Evolutionary conservation across 92 coral and sea anemone species (phyloP).

Genomic region (Palythoa heliodiscus): DNA sequence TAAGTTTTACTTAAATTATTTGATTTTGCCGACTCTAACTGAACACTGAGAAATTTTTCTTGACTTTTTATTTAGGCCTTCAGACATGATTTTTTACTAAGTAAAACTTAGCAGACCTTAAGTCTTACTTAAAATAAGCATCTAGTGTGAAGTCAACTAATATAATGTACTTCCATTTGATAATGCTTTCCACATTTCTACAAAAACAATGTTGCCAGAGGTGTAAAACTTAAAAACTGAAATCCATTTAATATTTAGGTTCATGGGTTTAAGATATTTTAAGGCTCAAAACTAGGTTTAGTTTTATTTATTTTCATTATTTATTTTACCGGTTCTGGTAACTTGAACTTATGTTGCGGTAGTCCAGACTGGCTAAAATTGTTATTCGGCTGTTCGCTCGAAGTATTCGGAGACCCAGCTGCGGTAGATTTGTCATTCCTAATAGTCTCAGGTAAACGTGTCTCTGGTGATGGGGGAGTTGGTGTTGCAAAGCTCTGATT

Average conservation of each 20-base stretch:
- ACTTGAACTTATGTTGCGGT: slow-evolving; percentile 42
- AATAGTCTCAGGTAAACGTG: slow-evolving; percentile 37
- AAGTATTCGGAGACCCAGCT: slow-evolving; percentile 20
- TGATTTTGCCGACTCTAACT: no score
- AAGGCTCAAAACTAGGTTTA: background rate
- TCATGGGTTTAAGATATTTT: background rate
- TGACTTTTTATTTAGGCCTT: no score
- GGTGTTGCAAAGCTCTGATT: slow-evolving; percentile 46
- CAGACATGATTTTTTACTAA: no score
- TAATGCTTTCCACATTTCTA: no score
- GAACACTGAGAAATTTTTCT: no score
- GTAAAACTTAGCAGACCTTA: no score
- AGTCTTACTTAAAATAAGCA: no score
- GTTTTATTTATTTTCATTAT: background rate
- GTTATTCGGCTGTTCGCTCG: slow-evolving; percentile 14
- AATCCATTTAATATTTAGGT: background rate
- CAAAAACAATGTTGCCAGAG: no score
- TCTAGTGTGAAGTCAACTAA: no score
- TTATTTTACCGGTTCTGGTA: slow-evolving; percentile 41
- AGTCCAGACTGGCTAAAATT: slow-evolving; percentile 36
- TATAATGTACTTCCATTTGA: no score
- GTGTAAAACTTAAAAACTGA: no score
- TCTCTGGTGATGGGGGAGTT: slow-evolving; percentile 34
- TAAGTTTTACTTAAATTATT: no score
- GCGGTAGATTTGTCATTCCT: slow-evolving; percentile 36